Percentiles rank a stretch among this genome's conserved stretches.
These are phyloP conservation scores for Manacus vitellinus DNA, from an alignment of 2,113 vertebrate genomes.

Conservation along the genomic window DNA sequence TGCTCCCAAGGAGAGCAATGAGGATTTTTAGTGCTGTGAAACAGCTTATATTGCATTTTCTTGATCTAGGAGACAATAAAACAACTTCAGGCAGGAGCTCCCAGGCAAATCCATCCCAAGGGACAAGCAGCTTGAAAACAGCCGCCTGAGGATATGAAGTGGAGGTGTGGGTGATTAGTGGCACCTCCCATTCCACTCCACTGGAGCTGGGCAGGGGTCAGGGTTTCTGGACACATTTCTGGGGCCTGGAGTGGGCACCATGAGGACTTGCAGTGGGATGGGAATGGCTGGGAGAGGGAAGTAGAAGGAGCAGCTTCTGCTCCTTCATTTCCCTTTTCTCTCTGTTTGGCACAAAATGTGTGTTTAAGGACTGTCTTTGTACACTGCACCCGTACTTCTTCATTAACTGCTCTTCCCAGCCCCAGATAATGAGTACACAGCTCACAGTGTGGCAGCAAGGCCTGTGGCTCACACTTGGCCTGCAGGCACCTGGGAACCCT, in stretches of 20 bases:
- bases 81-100: neutral
- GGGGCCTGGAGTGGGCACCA: rapidly evolving
- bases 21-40: neutral
- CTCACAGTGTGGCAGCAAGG: neutral
- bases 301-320: neutral
- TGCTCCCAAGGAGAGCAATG: neutral
- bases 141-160: neutral
- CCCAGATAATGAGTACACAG: neutral
- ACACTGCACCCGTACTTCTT: rapidly evolving
- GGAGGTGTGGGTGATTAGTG: neutral
- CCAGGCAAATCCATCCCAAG: neutral
- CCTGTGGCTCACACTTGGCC: neutral
- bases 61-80: neutral
- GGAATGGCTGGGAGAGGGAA: neutral
- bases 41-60: neutral
- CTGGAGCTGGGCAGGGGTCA: neutral
- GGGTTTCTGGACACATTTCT: neutral
- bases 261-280: rapidly evolving
- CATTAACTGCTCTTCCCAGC: neutral
- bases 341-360: rapidly evolving
- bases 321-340: neutral
- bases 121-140: neutral
- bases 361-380: neutral
- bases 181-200: neutral
- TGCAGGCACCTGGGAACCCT: neutral